These are phyloP conservation scores for Lycaena phlaeas DNA, from an alignment of 2,888 invertebrate species.

Conservation along the genomic window DNA sequence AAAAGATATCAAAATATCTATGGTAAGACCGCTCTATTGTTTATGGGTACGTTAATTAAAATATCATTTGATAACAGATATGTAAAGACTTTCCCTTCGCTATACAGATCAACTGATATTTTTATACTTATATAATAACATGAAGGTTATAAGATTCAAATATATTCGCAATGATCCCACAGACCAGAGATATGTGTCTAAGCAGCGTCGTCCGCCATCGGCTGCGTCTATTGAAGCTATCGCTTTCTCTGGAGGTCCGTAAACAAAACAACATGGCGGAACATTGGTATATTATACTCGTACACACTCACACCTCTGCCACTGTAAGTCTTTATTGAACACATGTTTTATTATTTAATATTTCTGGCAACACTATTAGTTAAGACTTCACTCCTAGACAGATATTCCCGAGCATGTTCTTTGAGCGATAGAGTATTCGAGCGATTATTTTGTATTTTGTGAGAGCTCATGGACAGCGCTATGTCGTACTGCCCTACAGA, in stretches of 20 bases:
- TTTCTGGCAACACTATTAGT: background rate
- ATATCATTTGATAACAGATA: conserved; percentile 18
- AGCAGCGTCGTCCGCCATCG: background rate
- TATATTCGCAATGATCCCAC: conserved; percentile 8
- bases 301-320: background rate
- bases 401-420: no score
- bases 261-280: background rate
- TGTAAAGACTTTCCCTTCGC: conserved; percentile 16
- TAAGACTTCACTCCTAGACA: no score
- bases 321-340: background rate
- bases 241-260: background rate
- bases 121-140: conserved; percentile 14
- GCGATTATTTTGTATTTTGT: no score
- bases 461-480: no score
- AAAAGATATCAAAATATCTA: conserved; percentile 7
- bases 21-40: conserved; percentile 4
- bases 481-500: no score
- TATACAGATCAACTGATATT: conserved; percentile 13
- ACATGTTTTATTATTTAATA: background rate
- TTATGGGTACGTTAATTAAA: conserved; percentile 12
- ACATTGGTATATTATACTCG: background rate
- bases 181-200: conserved; percentile 5
- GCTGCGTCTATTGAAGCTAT: background rate
- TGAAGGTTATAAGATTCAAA: conserved; percentile 9
- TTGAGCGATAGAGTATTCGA: no score